Evolutionary conservation across 2,113 vertebrate species (phyloP), one percentile per base, ranked within the genome.

Genomic region (Thunnus maccoyii): DNA sequence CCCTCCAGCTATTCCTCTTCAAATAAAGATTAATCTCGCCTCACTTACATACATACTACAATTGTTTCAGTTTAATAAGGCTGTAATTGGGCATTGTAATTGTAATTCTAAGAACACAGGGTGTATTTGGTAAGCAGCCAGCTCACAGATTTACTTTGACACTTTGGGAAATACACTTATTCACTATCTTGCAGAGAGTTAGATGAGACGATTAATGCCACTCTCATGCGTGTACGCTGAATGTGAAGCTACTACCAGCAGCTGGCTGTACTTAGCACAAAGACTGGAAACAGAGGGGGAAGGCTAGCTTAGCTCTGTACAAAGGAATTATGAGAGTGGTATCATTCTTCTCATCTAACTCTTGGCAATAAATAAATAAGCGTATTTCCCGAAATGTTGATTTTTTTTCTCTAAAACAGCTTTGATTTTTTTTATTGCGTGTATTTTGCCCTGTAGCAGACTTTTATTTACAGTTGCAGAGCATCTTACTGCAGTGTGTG

Each of bases 1-100:
- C 48, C 51, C 66, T 82, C 10, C 36, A 17, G 67, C 81, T 66
- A 56, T 79, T 72, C 67, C 62, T 71, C 60, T 36, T 83, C 79
- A 93, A 94, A 95, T 90, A 93, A 84, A 93, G 92, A 95, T 90
- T 83, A 88, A 92, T 93, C 83, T 80, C 81, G 51, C 80, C 84
- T 91, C 78, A 3, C 80, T 90, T 86, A 82, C 89, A 88, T 87
- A 83, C 72, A 47, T 9, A n/a, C 55, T 32, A 16, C 56, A 57
- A 78, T 82, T 69, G 72, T 64, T 78, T 63, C 30, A 50, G 16
- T 63, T 36, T 50, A 69, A 65, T 61, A 30, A 54, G 65, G n/a
- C 67, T 72, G 73, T 4, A 48, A 71, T 52, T 72, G 30, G 41
- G 46, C 69, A 30, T 46, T 72, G 67, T 4, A 30, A 30, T 30